phyloP scores from a whole-genome alignment of 2,797 vertebrate species.

The Microhierax caerulescens region DNA sequence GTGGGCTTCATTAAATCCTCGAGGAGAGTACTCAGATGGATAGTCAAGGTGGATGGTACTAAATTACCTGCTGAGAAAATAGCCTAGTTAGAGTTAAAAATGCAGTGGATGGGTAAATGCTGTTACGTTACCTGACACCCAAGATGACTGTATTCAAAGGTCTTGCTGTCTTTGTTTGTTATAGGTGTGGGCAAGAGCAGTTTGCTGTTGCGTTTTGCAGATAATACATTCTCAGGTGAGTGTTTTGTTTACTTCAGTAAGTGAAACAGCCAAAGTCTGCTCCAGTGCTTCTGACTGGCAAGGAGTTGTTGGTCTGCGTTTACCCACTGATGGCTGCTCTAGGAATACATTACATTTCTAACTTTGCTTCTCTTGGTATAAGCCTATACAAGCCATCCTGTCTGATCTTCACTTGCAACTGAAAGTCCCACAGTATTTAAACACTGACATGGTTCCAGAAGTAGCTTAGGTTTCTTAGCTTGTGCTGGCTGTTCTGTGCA shows the following conservation, averaged over 20 bases:
- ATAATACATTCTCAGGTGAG: conserved; percentile 99
- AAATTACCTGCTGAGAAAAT: background rate
- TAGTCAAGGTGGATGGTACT: background rate
- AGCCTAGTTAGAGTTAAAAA: background rate
- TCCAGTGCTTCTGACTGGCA: background rate
- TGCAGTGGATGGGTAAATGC: background rate
- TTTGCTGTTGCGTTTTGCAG: conserved; percentile 96
- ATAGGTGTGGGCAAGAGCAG: conserved; percentile 99
- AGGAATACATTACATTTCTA: background rate
- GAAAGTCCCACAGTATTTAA: background rate
- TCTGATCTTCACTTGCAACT: background rate
- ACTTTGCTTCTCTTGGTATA: background rate
- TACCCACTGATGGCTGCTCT: background rate
- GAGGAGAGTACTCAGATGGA: background rate
- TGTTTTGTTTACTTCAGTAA: background rate
- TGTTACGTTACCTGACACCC: background rate
- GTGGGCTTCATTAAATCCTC: background rate
- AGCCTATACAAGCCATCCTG: background rate
- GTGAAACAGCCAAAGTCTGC: background rate
- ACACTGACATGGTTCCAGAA: background rate
- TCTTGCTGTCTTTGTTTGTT: conserved; percentile 42
- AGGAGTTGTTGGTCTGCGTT: background rate
- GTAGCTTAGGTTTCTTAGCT: background rate
- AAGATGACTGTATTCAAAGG: background rate
- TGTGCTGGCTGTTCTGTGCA: background rate